phyloP scores from a whole-genome alignment of 37 sponge, comb jelly and placozoan genomes.

The Lycopodina hypogea region DNA sequence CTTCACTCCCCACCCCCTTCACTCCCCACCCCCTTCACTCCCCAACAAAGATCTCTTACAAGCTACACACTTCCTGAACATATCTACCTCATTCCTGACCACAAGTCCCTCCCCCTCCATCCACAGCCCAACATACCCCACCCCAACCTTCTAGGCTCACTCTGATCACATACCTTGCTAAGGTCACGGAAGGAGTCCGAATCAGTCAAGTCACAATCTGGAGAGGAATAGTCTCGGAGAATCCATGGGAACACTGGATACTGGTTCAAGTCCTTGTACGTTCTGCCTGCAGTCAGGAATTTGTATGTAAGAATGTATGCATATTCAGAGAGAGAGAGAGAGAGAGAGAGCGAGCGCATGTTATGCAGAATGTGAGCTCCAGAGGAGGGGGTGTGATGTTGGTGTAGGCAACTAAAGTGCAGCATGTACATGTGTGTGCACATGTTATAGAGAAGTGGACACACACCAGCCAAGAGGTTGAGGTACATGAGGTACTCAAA shows the following conservation, averaged over 20 bases:
- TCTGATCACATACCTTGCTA: conserved; percentile 42
- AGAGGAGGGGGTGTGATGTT: too few relatives aligned
- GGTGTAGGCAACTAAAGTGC: too few relatives aligned
- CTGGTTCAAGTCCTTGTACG: conserved; percentile 88
- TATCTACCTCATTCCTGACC: too few relatives aligned
- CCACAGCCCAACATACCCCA: too few relatives aligned
- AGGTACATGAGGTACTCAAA: conserved; percentile 92
- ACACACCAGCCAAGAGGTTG: conserved; percentile 80
- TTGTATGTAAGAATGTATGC: too few relatives aligned
- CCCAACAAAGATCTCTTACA: too few relatives aligned
- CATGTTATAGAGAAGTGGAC: neutral
- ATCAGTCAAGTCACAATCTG: conserved; percentile 68
- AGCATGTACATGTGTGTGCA: too few relatives aligned
- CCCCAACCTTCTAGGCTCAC: too few relatives aligned
- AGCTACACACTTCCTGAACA: too few relatives aligned
- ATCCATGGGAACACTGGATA: conserved; percentile 95
- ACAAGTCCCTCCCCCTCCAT: too few relatives aligned
- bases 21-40: too few relatives aligned
- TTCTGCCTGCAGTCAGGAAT: conserved; percentile 46
- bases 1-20: too few relatives aligned
- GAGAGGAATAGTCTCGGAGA: conserved; percentile 70
- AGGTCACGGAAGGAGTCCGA: conserved; percentile 74
- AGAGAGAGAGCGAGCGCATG: neutral
- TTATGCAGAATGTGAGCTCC: neutral
- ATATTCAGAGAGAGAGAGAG: conserved; percentile 11